Base-by-base conservation (phyloP, 2,113 vertebrate species). In the Urocitellus parryii region DNA sequence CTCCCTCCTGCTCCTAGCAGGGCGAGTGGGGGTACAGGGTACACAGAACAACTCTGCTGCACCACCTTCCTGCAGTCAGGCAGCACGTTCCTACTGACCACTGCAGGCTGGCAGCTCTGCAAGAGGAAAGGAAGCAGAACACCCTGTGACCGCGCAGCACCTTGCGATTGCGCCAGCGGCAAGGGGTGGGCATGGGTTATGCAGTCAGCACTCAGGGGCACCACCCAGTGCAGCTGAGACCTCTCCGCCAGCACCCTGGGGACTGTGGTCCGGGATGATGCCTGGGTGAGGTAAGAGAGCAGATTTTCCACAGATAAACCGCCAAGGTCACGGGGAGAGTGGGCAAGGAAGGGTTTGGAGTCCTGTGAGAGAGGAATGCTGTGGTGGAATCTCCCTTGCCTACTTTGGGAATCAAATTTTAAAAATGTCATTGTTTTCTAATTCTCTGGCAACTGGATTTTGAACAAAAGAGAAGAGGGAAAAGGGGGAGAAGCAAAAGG, bases 41-140 rank as follows among this genome's bases (percentile, higher is more conserved):
- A 17, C 2, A 24, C 2, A 24, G 32, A 68, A 61, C 61, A 13
- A 3, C 0, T 8, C 29, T 22, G 39, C 39, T 27, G 12, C 10
- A 8, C 51, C 27, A 11, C n/a, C 77, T 16, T 16, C 61, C 4
- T 51, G 48, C 34, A 34, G 67, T 5, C 32, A 76, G 34, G 39
- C 10, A 34, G 22, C 27, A 10, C 18, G 7, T 48, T 29, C 4
- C 32, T 20, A 22, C 48, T 14, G 39, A 51, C 34, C 2, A 51
- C 14, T 3, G 24, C 4, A 27, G 34, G 37, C 27, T 2, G 34
- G 12, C 2, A 0, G 0, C n/a, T 24, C 5, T 37, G 4, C n/a
- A 68, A 7, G 51, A 73, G 81, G 9, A 56, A 87, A 45, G 17
- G 5, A 5, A 17, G 29, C 39, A 17, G 73, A 16, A 61, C 58